Evolutionary conservation across 2,797 vertebrate genomes (phyloP), one percentile per base, ranked within the genome.

Genomic region (Yasuhikotakia modesta): DNA sequence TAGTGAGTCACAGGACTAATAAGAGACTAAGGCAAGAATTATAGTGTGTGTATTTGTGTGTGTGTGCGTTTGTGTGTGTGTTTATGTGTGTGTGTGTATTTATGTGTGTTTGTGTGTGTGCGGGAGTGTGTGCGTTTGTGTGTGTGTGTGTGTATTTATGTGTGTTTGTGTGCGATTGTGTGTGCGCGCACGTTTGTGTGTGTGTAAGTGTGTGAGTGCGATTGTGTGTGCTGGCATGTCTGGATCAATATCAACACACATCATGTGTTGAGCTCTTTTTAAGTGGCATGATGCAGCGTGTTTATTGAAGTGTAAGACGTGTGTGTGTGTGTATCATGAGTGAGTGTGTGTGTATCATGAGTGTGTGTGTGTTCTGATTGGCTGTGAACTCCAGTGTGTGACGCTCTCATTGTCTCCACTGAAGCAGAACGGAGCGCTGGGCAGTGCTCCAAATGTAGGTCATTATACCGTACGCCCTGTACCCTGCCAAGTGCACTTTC

Each of bases 231-330:
- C 19, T 14, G 58, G 66, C 61, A 57, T 73, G 68, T 75, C 50
- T 53, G 24, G 78, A 80, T 84, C 78, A 5, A 82, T 85, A 77
- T 46, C 35, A 50, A 52, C 60, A 46, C 32, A 39, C 57, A 35
- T 60, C 10, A 55, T 78, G 78, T 80, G 76, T 80, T 81, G 74
- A 78, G 70, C 65, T 6, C 70, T 74, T 78, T 74, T 79, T 73
- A 80, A 39, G 80, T 70, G 63, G 63, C 53, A 61, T 80, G 78
- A 84, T 78, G 79, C 78, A 64, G 58, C 52, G 24, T 45, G 55
- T 45, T 48, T 68, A 72, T 45, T 39, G 53, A 73, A 79, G 70
- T 77, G 78, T 70, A 63, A 78, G 71, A 30, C 19, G 67, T 81
- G 32, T 55, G 39, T 79, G 68, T n/a, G 2, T 35, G 12, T 65